Base-by-base conservation (phyloP, 92 coral and sea anemone genomes). In the Zoanthus gigantus region DNA sequence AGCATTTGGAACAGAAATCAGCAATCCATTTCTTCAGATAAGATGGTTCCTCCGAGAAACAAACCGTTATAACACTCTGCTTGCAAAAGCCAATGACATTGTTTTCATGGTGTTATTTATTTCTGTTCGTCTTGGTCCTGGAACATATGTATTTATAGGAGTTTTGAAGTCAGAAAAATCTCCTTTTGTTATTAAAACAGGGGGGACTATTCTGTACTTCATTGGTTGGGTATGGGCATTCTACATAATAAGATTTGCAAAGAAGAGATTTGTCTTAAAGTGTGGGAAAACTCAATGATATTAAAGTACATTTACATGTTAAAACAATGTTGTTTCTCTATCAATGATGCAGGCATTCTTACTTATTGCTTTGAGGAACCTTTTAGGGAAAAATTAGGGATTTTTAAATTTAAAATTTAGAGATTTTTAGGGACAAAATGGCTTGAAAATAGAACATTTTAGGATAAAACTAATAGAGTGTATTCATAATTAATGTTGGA, bases 31-130 rank as follows among this genome's bases (percentile, higher is more conserved):
- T 74, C 94, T 97, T 46, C 99, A 97, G 72, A 5, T 97, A 15
- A 87, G 99, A 54, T 97, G 99, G 99, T 97, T 97, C 76, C 83
- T 97, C 68, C 98, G 99, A 42, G 97, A 95, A 81, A 93, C 96
- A 57, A 77, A 91, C 56, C 76, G 76, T 53, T 97, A 97, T 78
- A 87, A 95, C 71, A 92, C 94, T 77, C 69, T 76, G 5, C 65
- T 90, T 69, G 99, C 99, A 31, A 95, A 97, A 76, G 58, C 91
- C 9, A 97, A 97, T 76, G 99, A 97, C 47, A 66, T 93, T 58
- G 76, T 93, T 8, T 97, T 97, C 56, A 93, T 97, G 95, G 30
- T 86, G 32, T 32, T 97, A 67, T 97, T 97, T 85, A 84, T 95
- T 68, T 90, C 82, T 52, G 71, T 93, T 58, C 98, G 99, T 6